Conservation (phyloP, 2,888 invertebrate genomes). For the Phoronis australis region DNA sequence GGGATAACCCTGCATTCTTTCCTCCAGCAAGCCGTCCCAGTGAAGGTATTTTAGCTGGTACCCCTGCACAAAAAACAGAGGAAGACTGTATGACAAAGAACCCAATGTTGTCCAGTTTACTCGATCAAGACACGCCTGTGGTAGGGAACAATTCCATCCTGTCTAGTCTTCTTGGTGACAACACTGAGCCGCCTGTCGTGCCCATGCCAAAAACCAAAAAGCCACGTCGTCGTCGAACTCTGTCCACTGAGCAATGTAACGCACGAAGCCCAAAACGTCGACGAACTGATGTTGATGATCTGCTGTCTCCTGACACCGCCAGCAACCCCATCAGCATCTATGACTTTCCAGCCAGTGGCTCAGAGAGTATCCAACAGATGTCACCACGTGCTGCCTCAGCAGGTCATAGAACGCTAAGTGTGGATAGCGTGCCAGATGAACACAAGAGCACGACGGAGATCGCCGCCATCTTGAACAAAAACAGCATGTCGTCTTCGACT, state of each 20-base stretch:
- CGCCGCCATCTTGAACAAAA: constrained; percentile 6
- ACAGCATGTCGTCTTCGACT: constrained; percentile 19
- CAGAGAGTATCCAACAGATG: background rate
- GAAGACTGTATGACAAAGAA: constrained; percentile 28
- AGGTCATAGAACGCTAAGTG: constrained; percentile 16
- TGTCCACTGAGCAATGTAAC: constrained; percentile 1
- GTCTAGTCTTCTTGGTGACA: constrained; percentile 40
- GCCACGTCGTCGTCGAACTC: background rate
- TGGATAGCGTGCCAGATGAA: constrained; percentile 15
- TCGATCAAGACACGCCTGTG: constrained; percentile 35
- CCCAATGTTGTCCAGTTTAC: constrained; percentile 41
- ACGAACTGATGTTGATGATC: constrained; percentile 27
- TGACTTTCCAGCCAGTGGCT: background rate
- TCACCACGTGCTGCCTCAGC: constrained; percentile 17
- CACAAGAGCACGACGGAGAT: constrained; percentile 1
- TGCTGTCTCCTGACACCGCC: background rate
- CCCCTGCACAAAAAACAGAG: constrained; percentile 2
- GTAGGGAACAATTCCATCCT: constrained; percentile 36
- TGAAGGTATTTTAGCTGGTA: background rate
- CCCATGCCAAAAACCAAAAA: background rate
- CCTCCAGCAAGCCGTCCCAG: background rate
- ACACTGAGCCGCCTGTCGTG: constrained; percentile 10
- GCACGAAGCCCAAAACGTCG: constrained; percentile 50
- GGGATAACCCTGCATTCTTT: background rate
- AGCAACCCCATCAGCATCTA: background rate